Percentiles rank a stretch among this genome's conserved stretches.
These are phyloP conservation scores for Montipora cactus DNA, from an alignment of 64 coral and sea anemone species.

Conservation along the genomic window DNA sequence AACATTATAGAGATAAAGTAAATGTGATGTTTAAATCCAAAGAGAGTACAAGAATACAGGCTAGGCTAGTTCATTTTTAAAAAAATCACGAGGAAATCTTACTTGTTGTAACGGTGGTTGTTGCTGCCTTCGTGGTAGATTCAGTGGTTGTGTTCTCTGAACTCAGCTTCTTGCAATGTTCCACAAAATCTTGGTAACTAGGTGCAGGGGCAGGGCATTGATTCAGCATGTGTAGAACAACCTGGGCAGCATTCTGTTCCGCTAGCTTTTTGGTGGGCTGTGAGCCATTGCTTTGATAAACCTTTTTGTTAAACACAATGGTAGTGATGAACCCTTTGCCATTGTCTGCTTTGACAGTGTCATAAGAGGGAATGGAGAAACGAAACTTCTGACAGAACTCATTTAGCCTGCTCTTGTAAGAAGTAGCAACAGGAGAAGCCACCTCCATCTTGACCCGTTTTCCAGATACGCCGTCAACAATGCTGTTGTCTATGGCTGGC, in stretches of 20 bases:
- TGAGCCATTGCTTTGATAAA: conserved; percentile 62
- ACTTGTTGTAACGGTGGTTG: conserved; percentile 9
- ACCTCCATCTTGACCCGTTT: conserved; percentile 66
- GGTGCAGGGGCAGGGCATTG: conserved; percentile 82
- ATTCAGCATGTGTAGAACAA: conserved; percentile 84
- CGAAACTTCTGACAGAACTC: conserved; percentile 95
- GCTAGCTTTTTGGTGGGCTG: conserved; percentile 81
- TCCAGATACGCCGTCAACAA: neutral
- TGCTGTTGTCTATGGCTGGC: conserved; percentile 46
- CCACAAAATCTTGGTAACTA: conserved; percentile 54
- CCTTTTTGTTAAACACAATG: conserved; percentile 92
- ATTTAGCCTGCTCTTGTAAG: conserved; percentile 91
- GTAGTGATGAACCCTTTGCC: conserved; percentile 79
- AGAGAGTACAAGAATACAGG: no score
- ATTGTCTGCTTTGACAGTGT: conserved; percentile 53
- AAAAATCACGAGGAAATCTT: neutral
- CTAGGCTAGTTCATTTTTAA: no score
- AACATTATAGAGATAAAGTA: no score
- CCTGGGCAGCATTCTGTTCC: conserved; percentile 90
- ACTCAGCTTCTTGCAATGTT: conserved; percentile 58
- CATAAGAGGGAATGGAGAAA: conserved; percentile 73
- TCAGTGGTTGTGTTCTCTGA: conserved; percentile 34
- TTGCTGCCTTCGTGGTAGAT: neutral
- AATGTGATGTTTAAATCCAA: no score
- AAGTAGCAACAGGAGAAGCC: neutral